Base-by-base conservation (phyloP, 1,140 invertebrate species). In the Pogonognathellus flavescens region DNA sequence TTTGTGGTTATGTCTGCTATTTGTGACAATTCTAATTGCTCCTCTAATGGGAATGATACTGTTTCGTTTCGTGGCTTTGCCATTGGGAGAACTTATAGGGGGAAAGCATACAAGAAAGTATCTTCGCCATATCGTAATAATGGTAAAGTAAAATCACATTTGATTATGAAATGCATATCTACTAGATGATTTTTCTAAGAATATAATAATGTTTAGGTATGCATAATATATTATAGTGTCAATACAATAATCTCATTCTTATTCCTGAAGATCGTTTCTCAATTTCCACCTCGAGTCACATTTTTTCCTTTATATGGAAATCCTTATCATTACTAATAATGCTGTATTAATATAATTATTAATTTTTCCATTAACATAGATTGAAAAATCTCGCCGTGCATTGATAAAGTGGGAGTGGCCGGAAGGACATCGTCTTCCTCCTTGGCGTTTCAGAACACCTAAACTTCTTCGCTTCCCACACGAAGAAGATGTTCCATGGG, bases 401-500 rank as follows among this genome's bases (percentile, higher is more conserved):
- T 25, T 13, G 20, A 25, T 66, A 16, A 66, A 1, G 25, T 66
- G 62, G 62, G 3, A 25, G 62, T 66, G 62, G 62, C 62, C 62
- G 1, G 14, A 31, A 25, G 25, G 25, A 6, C 10, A 20, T 10
- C 10, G 4, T 9, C 62, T 66, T 14, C 62, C 62, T 25, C 62
- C 62, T 13, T 66, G 62, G 62, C 62, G 62, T 22, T 66, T 14
- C 20, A 22, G 62, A 66, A 66, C 62, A 11, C 62, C 62, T 11
- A 22, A 25, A 25, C 22, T 66, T 14, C 62, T 66, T 66, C 62
- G 62, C 0, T 20, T 25, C 20, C 20, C 18, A 14, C 22, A 66
- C 14, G 62, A 66, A 66, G 62, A 25, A 66, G 14, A 4, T 13
- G 20, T 66, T 66, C 62, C 62, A 3, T 66, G 62, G 62, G 62